Base-by-base conservation (phyloP, 2,797 vertebrate species). In the Leptodactylus fallax region DNA sequence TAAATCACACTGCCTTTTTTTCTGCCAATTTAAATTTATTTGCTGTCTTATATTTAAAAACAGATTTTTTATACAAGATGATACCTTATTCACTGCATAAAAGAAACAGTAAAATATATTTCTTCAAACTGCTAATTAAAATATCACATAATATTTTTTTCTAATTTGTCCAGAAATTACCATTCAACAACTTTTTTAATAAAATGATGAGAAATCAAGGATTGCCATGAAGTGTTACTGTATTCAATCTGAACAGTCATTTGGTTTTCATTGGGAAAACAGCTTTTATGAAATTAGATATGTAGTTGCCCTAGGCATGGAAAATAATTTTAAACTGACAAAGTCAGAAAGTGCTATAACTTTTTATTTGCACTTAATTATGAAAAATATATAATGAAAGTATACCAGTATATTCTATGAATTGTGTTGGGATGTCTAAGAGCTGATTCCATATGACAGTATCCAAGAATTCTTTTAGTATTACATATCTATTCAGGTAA, bases 301-400 rank as follows among this genome's bases (percentile, higher is more conserved):
- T 69, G 12, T 69, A 21, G 67, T 45, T 71, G 25, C 67, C 67
- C 12, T 17, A 36, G 67, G 67, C 27, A 71, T 36, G 67, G 27
- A 71, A 71, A 71, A 71, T 71, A 36, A 45, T 71, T 67, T 71
- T 71, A 71, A 17, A 45, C 13, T 71, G 67, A 13, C 3, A 65
- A 65, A 67, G 12, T 67, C 65, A 67, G 65, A 67, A 27, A 67
- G 23, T 67, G 65, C 12, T 67, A 67, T 67, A 14, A 27, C 23
- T 67, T 71, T 71, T 71, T 45, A 36, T 45, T 71, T 71, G 67
- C 67, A 71, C 67, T 36, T 71, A 71, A 71, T 71, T 36, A 71
- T 71, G 25, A 71, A 45, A 17, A 36, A 71, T 36, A 71, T 36
- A 36, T 36, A 71, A 71, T 71, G 25, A 71, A 67, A 36, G 13